phyloP scores from a whole-genome alignment of 2,888 invertebrate species.

The Netelia virgata region DNA sequence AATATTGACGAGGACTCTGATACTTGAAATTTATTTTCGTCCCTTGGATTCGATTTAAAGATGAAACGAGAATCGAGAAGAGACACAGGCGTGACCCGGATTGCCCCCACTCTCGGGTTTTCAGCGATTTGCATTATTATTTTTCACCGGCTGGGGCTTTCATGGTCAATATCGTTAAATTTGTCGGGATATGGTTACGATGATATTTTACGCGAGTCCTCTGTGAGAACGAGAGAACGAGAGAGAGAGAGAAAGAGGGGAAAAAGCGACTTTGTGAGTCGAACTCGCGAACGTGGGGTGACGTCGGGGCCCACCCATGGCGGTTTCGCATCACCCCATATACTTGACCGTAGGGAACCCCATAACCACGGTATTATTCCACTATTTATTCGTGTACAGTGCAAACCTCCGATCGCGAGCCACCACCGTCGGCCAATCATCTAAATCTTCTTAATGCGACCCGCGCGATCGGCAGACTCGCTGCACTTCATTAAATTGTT shows the following conservation, averaged over 20 bases:
- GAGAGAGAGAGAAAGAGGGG: not conserved
- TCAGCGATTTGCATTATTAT: slow-evolving; percentile 79
- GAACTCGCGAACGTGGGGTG: slow-evolving; percentile 53
- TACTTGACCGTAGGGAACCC: slow-evolving; percentile 77
- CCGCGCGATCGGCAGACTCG: slow-evolving; percentile 75
- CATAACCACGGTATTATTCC: slow-evolving; percentile 82
- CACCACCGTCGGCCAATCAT: slow-evolving; percentile 64
- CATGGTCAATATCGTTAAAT: slow-evolving; percentile 81
- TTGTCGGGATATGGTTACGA: slow-evolving; percentile 81
- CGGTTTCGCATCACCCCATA: slow-evolving; percentile 80
- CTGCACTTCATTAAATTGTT: slow-evolving; percentile 78
- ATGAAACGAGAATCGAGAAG: slow-evolving; percentile 31
- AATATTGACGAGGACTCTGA: not conserved
- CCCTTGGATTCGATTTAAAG: not conserved
- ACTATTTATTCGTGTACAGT: slow-evolving; percentile 80
- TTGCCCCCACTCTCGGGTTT: not conserved
- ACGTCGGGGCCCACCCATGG: slow-evolving; percentile 79
- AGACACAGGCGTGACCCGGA: not conserved
- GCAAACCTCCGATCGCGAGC: slow-evolving; percentile 1
- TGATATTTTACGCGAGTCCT: slow-evolving; percentile 81
- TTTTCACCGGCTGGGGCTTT: slow-evolving; percentile 77
- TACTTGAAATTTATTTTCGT: not conserved
- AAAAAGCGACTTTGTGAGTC: slow-evolving; percentile 23
- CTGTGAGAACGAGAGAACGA: slow-evolving; percentile 12
- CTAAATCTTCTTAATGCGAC: slow-evolving; percentile 83